Conservation (phyloP, 2,113 vertebrate species). For the Dipodomys merriami region DNA sequence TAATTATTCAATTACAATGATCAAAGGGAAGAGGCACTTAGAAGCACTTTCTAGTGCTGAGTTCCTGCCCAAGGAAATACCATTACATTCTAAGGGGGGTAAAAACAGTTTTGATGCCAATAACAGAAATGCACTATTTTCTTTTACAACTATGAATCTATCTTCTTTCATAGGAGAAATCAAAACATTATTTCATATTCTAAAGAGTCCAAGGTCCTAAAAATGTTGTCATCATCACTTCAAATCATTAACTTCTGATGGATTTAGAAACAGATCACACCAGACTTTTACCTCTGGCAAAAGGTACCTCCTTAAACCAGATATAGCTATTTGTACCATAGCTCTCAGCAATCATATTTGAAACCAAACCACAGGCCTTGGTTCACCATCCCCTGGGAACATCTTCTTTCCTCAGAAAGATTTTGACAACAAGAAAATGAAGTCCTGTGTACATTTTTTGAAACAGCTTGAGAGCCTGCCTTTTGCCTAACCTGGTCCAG, state of each 20-base stretch:
- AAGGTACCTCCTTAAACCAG: background rate
- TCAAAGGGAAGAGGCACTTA: conserved; percentile 51
- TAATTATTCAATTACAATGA: conserved; percentile 76
- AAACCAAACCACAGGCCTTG: background rate
- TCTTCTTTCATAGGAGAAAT: conserved; percentile 39
- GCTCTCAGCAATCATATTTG: background rate
- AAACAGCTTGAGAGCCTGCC: conserved; percentile 15
- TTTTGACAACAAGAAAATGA: conserved; percentile 24
- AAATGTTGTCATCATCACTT: background rate
- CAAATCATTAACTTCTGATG: background rate
- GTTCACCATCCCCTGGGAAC: background rate
- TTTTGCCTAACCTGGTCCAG: conserved; percentile 19
- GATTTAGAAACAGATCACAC: background rate
- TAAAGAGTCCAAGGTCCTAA: conserved; percentile 2
- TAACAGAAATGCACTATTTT: conserved; percentile 40
- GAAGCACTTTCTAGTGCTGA: conserved; percentile 25
- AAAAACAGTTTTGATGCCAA: conserved; percentile 22
- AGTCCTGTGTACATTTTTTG: conserved; percentile 40
- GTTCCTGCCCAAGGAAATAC: conserved; percentile 50
- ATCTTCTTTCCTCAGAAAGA: conserved; percentile 19
- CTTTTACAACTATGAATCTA: conserved; percentile 53
- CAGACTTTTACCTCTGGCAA: no score
- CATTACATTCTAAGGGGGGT: conserved; percentile 65
- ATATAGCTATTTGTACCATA: background rate
- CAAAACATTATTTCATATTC: conserved; percentile 37